phyloP scores from a whole-genome alignment of 2,797 vertebrate species.

The Oryzias sinensis region DNA sequence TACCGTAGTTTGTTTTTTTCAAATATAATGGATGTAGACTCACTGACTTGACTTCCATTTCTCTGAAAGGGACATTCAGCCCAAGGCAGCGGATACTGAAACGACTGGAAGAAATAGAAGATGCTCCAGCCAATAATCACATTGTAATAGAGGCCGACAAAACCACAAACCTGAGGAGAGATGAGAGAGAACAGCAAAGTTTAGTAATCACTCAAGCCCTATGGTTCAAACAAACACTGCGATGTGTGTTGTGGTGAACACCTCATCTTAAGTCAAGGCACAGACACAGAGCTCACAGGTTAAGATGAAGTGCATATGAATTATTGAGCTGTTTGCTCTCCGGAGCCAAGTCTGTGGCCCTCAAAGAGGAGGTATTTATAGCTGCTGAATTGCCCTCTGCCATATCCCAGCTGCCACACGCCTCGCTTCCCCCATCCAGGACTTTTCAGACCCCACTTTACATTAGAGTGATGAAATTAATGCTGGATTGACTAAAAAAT shows the following conservation, averaged over 20 bases:
- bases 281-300: constrained; percentile 40
- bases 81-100: constrained; percentile 95
- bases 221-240: constrained; percentile 1
- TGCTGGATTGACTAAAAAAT: constrained; percentile 11
- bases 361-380: constrained; percentile 77
- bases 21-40: constrained; percentile 53
- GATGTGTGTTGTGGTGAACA: constrained; percentile 12
- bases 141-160: constrained; percentile 94
- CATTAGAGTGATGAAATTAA: constrained; percentile 49
- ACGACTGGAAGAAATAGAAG: constrained; percentile 97
- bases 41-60: constrained; percentile 86
- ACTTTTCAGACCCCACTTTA: constrained; percentile 23
- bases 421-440: constrained; percentile 42
- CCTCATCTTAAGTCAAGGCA: constrained; percentile 22
- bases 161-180: constrained; percentile 79
- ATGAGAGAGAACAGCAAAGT: constrained; percentile 5
- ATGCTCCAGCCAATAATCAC: constrained; percentile 97
- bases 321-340: constrained; percentile 79
- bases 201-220: constrained; percentile 17
- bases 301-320: constrained; percentile 64
- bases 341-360: constrained; percentile 48
- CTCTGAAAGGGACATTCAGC: constrained; percentile 86
- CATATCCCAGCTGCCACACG: constrained; percentile 48
- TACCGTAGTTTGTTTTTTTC: constrained; percentile 3
- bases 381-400: constrained; percentile 56